Evolutionary conservation across 1,140 invertebrate genomes (phyloP), one percentile per base, ranked within the genome.

Genomic region (Neodiprion fabricii): DNA sequence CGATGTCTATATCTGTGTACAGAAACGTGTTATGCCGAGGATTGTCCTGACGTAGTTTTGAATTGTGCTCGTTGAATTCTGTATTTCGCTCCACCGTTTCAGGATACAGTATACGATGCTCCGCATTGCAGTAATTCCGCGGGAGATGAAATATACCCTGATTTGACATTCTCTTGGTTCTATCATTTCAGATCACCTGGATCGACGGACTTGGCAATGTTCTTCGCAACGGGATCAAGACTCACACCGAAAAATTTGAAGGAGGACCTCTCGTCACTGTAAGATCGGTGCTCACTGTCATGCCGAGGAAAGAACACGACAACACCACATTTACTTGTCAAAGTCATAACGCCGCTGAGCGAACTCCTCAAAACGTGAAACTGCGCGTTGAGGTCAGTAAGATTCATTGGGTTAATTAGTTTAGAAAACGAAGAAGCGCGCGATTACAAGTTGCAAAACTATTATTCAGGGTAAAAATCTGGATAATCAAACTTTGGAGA

Each of bases 261-360:
- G 96, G 96, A 81, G 94, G 93, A 1, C 93, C 95, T 75, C 89
- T 96, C 75, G 93, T 92, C 82, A 96, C 94, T 12, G 95, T 96
- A 14, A 94, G 92, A 81, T 96, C 95, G 67, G 92, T 96, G n/a
- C 87, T 98, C 72, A 94, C 93, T 83, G 89, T 98, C 79, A 93
- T 93, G 71, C 96, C 96, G 5, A 93, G 92, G 75, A 95, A 95
- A 86, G 91, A 93, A 40, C 95, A 98, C 86, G 94, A 98, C 87
- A 97, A 97, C 80, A 96, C 95, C 77, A 96, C 93, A 17, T 95
- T 98, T 80, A 96, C 95, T 21, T 98, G 97, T 86, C 95, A 96
- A 87, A 95, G 95, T 70, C 95, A 96, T 86, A 97, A 96, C 82
- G 94, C 93, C 0, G 95, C 95, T 9, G 94, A 96, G 85, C 89